Percentiles rank a stretch among this genome's conserved stretches.
Conservation (phyloP, 1,140 invertebrate species). For the Steinernema khuongi region DNA sequence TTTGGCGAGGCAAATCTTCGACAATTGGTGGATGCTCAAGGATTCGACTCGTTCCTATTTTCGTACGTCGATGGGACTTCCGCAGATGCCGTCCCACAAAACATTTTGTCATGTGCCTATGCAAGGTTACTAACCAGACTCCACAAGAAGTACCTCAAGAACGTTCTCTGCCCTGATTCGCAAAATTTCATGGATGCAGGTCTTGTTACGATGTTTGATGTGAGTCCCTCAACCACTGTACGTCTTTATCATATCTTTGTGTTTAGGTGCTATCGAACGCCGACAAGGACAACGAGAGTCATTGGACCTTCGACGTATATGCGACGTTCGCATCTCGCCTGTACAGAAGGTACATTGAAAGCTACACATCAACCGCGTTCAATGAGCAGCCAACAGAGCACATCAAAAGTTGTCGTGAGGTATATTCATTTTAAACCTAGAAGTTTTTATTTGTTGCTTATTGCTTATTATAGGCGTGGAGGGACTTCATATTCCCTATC, state of each 20-base stretch:
- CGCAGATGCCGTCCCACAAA: neutral
- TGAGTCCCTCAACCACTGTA: neutral
- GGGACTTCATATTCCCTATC: neutral
- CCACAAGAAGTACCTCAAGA: neutral
- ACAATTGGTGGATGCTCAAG: neutral
- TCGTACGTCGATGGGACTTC: neutral
- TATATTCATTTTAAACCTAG: too few relatives aligned
- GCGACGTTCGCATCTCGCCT: neutral
- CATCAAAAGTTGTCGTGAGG: too few relatives aligned
- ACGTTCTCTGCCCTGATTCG: neutral
- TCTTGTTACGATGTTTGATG: neutral
- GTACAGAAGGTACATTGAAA: neutral
- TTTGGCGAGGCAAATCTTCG: too few relatives aligned
- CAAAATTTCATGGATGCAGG: neutral
- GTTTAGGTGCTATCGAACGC: neutral
- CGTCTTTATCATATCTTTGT: neutral
- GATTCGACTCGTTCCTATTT: neutral
- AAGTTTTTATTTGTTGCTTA: too few relatives aligned
- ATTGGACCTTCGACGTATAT: neutral
- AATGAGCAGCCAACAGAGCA: too few relatives aligned
- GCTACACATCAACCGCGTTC: neutral
- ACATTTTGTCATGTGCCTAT: neutral
- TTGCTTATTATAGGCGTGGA: neutral
- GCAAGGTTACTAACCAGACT: neutral
- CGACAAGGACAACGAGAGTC: neutral